phyloP scores from a whole-genome alignment of 2,113 vertebrate species.

The Pangasianodon hypophthalmus region DNA sequence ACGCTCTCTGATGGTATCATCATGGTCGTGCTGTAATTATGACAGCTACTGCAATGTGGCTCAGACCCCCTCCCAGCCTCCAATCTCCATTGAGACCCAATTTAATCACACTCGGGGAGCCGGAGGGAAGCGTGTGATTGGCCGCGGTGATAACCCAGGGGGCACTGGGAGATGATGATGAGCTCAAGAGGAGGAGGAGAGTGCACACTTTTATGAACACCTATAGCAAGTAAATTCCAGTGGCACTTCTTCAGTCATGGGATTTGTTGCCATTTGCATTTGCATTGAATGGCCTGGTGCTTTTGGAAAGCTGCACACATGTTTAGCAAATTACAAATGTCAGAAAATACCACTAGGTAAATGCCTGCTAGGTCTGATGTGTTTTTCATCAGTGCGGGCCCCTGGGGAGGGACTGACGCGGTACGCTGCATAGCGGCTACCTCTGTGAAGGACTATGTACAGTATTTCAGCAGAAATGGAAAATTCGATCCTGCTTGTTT shows the following conservation, averaged over 20 bases:
- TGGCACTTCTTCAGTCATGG: slow-evolving; percentile 9
- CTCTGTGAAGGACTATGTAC: slow-evolving; percentile 9
- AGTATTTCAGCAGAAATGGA: slow-evolving; percentile 13
- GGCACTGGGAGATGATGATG: slow-evolving; percentile 31
- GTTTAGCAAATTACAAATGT: slow-evolving; percentile 36
- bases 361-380: slow-evolving; percentile 19
- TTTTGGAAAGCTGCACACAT: slow-evolving; percentile 20
- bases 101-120: slow-evolving; percentile 51
- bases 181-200: slow-evolving; percentile 9
- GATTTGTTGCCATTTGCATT: slow-evolving; percentile 23
- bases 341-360: slow-evolving; percentile 25
- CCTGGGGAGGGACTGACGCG: not conserved
- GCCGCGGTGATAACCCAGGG: slow-evolving; percentile 47
- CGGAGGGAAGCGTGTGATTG: slow-evolving; percentile 38
- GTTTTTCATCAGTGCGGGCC: not conserved
- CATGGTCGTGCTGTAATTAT: slow-evolving; percentile 46
- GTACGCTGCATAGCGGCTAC: not conserved
- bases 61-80: slow-evolving; percentile 28
- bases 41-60: slow-evolving; percentile 46
- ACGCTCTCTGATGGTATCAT: slow-evolving; percentile 29
- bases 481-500: slow-evolving; percentile 13
- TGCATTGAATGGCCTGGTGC: slow-evolving; percentile 12
- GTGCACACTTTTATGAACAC: not conserved
- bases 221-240: slow-evolving; percentile 10
- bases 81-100: slow-evolving; percentile 22